phyloP scores from a whole-genome alignment of 1,140 invertebrate species.

The Rhagoletis pomonella region DNA sequence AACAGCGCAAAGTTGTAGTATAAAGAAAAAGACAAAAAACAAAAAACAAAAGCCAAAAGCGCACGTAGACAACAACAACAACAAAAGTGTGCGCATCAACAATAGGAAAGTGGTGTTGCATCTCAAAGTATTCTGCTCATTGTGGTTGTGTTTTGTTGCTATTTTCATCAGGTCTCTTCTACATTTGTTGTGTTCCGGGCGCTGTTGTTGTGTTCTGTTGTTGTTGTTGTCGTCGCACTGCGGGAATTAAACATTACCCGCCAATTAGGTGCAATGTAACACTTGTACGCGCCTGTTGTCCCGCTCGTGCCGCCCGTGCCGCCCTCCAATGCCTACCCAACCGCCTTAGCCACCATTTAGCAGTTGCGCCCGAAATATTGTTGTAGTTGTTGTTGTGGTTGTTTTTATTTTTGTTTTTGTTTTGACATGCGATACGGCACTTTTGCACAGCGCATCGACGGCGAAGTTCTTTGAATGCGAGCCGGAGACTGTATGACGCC shows the following conservation, averaged over 20 bases:
- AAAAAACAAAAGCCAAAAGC: not conserved
- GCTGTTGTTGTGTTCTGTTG: not conserved
- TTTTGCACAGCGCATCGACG: not conserved
- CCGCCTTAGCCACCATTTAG: not conserved
- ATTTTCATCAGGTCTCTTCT: not conserved
- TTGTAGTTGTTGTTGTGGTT: not conserved
- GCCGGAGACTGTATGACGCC: constrained; percentile 52
- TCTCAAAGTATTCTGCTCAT: not conserved
- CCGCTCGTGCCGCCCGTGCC: not conserved
- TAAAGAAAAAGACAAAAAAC: not conserved
- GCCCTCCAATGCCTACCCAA: not conserved
- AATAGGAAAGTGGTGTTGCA: not conserved
- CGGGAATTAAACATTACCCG: constrained; percentile 52
- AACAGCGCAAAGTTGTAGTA: not conserved
- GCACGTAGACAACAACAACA: constrained; percentile 29
- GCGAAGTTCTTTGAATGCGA: not conserved
- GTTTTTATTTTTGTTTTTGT: constrained; percentile 22
- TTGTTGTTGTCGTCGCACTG: constrained; percentile 19
- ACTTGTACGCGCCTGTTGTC: constrained; percentile 2
- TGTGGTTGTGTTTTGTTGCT: not conserved
- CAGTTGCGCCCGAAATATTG: not conserved
- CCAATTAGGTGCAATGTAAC: constrained; percentile 56
- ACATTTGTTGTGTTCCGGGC: not conserved
- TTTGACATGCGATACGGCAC: not conserved
- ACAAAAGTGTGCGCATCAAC: not conserved